Conservation (phyloP, 2,797 vertebrate genomes). For the Mycteria americana region DNA sequence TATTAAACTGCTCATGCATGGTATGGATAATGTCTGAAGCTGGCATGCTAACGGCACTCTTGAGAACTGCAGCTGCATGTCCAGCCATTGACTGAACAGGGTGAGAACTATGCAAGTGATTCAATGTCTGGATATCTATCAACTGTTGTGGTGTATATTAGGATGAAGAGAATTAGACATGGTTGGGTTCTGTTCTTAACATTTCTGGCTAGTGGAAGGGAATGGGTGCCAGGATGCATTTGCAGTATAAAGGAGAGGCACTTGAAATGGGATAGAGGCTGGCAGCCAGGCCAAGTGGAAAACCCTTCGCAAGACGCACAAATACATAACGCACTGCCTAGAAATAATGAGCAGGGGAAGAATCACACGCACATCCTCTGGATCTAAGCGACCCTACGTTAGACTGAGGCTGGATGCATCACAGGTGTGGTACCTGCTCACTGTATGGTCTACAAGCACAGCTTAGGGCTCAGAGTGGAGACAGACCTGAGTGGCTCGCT, state of each 20-base stretch:
- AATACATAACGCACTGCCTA: background rate
- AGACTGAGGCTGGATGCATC: background rate
- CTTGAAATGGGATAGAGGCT: background rate
- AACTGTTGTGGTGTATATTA: background rate
- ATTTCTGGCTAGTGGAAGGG: background rate
- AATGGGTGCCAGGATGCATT: background rate
- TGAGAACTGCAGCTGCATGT: background rate
- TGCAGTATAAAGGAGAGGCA: background rate
- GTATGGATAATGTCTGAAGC: background rate
- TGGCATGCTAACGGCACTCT: background rate
- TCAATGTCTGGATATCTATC: background rate
- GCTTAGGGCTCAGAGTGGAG: background rate
- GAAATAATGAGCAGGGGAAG: background rate
- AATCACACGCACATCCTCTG: background rate
- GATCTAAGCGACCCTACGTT: background rate
- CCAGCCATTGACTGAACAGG: background rate
- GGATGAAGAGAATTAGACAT: background rate
- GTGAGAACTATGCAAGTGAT: background rate
- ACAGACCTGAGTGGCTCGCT: rapidly evolving
- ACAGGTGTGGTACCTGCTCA: background rate
- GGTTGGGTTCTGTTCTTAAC: background rate
- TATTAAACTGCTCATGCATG: background rate
- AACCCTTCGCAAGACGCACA: background rate
- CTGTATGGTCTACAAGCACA: background rate
- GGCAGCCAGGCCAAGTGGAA: background rate